phyloP scores from a whole-genome alignment of 2,113 vertebrate species.

The Physeter macrocephalus region DNA sequence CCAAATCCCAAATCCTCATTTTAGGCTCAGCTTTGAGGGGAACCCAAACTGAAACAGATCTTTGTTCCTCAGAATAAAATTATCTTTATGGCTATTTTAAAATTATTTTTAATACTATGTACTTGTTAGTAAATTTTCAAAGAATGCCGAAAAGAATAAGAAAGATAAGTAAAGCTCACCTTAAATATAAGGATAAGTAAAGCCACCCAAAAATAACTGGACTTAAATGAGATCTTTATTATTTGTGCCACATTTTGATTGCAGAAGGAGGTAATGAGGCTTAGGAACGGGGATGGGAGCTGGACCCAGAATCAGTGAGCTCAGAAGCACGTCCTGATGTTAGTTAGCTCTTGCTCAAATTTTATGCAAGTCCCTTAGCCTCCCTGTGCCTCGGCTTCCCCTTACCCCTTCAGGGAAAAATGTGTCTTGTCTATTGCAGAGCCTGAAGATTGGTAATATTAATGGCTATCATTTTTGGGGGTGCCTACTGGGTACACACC shows the following conservation, averaged over 20 bases:
- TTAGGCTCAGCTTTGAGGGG: neutral
- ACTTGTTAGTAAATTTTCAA: neutral
- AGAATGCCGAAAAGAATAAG: neutral
- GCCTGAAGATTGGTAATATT: neutral
- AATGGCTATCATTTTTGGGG: neutral
- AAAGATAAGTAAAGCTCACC: neutral
- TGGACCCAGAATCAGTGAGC: neutral
- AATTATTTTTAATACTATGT: neutral
- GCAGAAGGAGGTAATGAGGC: neutral
- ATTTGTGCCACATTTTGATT: neutral
- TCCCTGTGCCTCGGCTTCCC: neutral
- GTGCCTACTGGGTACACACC: neutral
- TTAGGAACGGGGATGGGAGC: neutral
- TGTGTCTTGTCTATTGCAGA: neutral
- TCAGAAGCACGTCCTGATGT: neutral
- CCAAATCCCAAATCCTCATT: neutral
- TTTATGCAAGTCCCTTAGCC: neutral
- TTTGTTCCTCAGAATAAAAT: neutral
- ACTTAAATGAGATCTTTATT: neutral
- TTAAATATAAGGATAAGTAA: neutral
- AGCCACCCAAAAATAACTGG: neutral
- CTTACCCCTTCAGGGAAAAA: neutral
- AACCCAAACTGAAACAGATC: neutral
- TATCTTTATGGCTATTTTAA: neutral
- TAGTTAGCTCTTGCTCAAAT: neutral